Base-by-base conservation (phyloP, 92 coral and sea anemone genomes). In the Montipora capitata region DNA sequence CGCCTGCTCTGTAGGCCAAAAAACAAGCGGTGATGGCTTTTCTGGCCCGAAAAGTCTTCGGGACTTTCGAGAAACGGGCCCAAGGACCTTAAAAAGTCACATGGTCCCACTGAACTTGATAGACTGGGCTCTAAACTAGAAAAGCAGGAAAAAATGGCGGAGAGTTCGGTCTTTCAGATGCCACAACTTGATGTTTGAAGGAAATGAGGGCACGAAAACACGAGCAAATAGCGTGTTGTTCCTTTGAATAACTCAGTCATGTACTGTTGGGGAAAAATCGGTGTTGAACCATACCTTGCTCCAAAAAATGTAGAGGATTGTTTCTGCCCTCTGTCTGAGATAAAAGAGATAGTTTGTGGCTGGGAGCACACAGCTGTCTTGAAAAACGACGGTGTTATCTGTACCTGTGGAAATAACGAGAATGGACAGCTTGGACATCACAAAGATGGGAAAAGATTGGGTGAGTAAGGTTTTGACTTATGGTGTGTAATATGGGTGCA, bases 361-460 rank as follows among this genome's bases (percentile, higher is more conserved):
- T 97, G 94, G 96, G 77, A 89, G 43, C 99, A 97, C 62, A 95
- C 96, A 2, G 98, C 94, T 42, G 90, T 97, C 68, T 83, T 97
- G 68, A 89, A 90, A 62, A 85, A 74, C 5, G 98, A 97, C 40
- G 98, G 98, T 14, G 94, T 93, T 15, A 88, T 97, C 45, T 94
- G 94, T 61, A 93, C 99, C 2, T 97, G 99, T 88, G 99, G 99
- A 2, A 89, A 76, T 77, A 97, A 95, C 69, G 97, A 97, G 17
- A 92, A 78, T 85, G 98, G 98, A 41, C 99, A 97, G 85, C 93
- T 97, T 76, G 99, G 99, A 40, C 94, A 90, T 40, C 91, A 87
- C 35, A 93, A 91, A 67, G 88, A 81, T 12, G 87, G 85, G 38
- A 83, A 54, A n/a, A 88, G 72, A 51, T 88, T 95, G 48, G 99